Conservation (phyloP, 2,797 vertebrate species). For the Podarcis lilfordi region DNA sequence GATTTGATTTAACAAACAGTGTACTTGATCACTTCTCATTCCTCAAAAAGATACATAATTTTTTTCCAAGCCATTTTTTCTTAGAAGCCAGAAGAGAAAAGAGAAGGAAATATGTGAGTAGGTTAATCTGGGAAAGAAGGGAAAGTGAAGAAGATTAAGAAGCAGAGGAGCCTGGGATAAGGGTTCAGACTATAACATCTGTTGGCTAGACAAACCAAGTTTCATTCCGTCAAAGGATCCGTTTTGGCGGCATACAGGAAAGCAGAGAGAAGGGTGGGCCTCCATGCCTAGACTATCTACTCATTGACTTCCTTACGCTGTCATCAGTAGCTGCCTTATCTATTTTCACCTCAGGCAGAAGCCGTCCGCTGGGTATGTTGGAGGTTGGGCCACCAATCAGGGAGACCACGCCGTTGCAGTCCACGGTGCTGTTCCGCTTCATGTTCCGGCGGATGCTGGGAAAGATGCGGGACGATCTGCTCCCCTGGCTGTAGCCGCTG, state of each 20-base stretch:
- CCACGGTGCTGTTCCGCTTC: slow-evolving; percentile 98
- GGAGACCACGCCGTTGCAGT: slow-evolving; percentile 98
- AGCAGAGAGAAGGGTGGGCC: slow-evolving; percentile 45
- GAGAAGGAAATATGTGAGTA: slow-evolving; percentile 68
- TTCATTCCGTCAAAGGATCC: slow-evolving; percentile 59
- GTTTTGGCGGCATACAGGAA: slow-evolving; percentile 46
- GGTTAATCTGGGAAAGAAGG: slow-evolving; percentile 26
- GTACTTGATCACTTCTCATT: background rate
- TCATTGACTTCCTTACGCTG: slow-evolving; percentile 88
- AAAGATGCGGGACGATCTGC: slow-evolving; percentile 91
- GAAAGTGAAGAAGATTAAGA: slow-evolving; percentile 34
- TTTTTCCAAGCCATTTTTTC: slow-evolving; percentile 70
- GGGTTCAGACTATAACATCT: background rate
- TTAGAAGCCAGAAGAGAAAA: slow-evolving; percentile 45
- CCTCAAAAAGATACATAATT: slow-evolving; percentile 27
- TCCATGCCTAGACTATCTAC: slow-evolving; percentile 80
- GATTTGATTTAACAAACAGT: slow-evolving; percentile 5
- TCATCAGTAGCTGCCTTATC: slow-evolving; percentile 92
- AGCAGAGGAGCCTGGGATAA: slow-evolving; percentile 18
- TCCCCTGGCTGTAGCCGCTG: slow-evolving; percentile 96
- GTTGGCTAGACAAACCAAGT: slow-evolving; percentile 49
- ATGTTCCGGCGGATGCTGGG: slow-evolving; percentile 87
- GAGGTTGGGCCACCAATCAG: slow-evolving; percentile 91
- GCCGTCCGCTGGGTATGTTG: slow-evolving; percentile 90
- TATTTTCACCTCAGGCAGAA: slow-evolving; percentile 99